Base-by-base conservation (phyloP, 2,888 invertebrate species). In the Penaeus monodon region DNA sequence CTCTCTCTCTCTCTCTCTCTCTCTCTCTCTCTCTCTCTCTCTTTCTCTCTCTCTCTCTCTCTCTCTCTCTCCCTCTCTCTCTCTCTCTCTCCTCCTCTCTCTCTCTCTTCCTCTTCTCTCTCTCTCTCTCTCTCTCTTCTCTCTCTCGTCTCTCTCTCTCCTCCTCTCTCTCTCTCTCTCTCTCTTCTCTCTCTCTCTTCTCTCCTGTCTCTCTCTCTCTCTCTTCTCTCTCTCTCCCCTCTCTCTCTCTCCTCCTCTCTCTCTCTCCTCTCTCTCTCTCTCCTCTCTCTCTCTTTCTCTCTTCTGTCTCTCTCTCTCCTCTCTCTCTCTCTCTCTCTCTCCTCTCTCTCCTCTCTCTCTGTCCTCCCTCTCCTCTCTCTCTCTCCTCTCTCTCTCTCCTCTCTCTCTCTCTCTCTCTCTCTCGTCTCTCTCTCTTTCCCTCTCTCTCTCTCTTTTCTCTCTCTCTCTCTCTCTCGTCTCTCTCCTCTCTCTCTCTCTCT, bases 301-400 rank as follows among this genome's bases (percentile, higher is more conserved):
- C 14, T 14, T 57, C 49, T 57, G 14, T 57, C 49, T 14, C 49
- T 17, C 49, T 57, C 17, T 12, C 17, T 57, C 73, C 33, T 7
- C 0, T 22, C 14, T 8, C 1, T 2, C 1, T 17, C 24, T 0
- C 33, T 17, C 1, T 17, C 24, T 1, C 33, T 17, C 7, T 7
- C 14, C 73, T 29, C 1, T 33, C 29, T 27, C 20, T 73, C 29
- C 0, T 17, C 14, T 4, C 17, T 17, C 0, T 17, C 24, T 38
- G 33, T 38, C 1, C 14, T 29, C 73, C 33, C 73, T 12, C 73
- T 73, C 73, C 33, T 38, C 1, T 24, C 22, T 44, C n/a, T 12
- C 1, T 24, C n/a, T 3, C 14, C 38, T 44, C 24, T 76, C 49
- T 22, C n/a, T 14, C 33, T 44, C 24, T 44, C 38, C 22, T 14